A percentile compares a stretch with the other conserved stretches of the same genome.
Evolutionary conservation across 2,797 vertebrate genomes (phyloP).

Genomic region (Sebastes ruberrimus): DNA sequence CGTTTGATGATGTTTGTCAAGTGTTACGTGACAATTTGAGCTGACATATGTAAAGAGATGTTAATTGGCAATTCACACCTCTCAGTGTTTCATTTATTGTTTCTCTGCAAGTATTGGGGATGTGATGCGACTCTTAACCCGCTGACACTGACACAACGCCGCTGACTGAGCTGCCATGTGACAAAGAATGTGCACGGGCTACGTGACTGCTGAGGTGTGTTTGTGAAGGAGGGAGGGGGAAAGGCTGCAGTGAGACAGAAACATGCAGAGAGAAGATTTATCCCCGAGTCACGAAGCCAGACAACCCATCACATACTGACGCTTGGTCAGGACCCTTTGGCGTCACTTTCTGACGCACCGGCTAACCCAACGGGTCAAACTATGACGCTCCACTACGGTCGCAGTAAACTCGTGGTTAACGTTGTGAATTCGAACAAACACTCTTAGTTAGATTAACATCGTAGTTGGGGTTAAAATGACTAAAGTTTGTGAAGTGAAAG

Average conservation of each 20-base stretch:
- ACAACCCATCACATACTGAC: neutral
- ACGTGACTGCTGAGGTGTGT: neutral
- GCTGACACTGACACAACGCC: neutral
- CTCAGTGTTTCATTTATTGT: slow-evolving; percentile 6
- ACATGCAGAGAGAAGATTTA: neutral
- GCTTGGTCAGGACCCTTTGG: neutral
- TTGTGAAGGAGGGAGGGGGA: neutral
- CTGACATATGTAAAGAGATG: slow-evolving; percentile 22
- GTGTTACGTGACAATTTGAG: slow-evolving; percentile 38
- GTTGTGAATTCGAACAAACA: too few species aligned
- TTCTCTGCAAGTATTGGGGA: slow-evolving; percentile 17
- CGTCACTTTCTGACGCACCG: neutral
- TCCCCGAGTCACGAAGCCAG: neutral
- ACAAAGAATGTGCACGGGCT: neutral
- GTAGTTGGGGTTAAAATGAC: too few species aligned
- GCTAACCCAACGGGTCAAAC: neutral
- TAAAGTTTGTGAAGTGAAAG: too few species aligned
- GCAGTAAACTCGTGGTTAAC: neutral
- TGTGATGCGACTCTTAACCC: slow-evolving; percentile 5
- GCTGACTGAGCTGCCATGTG: neutral
- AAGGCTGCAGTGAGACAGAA: neutral
- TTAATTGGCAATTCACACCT: slow-evolving; percentile 42
- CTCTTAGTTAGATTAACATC: too few species aligned
- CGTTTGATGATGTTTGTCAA: slow-evolving; percentile 15
- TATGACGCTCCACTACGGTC: neutral